These are phyloP conservation scores for Eupleurogrammus muticus DNA, from an alignment of 2,797 vertebrate species.

Conservation along the genomic window DNA sequence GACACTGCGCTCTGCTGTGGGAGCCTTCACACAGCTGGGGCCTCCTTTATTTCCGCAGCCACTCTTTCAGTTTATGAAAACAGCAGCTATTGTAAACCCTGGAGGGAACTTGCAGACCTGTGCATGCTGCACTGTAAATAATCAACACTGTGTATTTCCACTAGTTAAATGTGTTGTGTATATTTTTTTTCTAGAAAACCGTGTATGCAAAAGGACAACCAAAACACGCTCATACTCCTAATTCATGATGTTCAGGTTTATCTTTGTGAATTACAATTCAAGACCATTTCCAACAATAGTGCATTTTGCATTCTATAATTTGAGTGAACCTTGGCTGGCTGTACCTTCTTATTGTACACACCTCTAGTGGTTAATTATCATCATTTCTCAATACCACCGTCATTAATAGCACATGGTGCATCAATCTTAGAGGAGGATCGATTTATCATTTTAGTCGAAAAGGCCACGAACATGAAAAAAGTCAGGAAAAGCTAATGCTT, in stretches of 20 bases:
- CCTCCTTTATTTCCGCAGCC: constrained; percentile 47
- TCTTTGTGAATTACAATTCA: background rate
- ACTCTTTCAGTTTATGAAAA: constrained; percentile 57
- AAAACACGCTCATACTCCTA: background rate
- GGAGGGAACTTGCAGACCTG: constrained; percentile 17
- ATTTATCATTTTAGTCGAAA: constrained; percentile 22
- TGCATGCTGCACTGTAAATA: constrained; percentile 28
- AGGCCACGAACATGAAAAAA: constrained; percentile 24
- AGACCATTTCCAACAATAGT: background rate
- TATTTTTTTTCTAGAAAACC: background rate
- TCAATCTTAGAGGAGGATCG: constrained; percentile 7
- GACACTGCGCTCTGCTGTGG: constrained; percentile 51
- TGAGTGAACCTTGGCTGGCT: background rate
- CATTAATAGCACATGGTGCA: constrained; percentile 30
- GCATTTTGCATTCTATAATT: constrained; percentile 1
- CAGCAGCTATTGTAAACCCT: constrained; percentile 42
- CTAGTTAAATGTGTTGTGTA: background rate
- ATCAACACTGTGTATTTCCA: background rate
- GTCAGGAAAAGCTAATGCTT: constrained; percentile 21
- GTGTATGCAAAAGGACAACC: background rate
- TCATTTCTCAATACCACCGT: constrained; percentile 20
- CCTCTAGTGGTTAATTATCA: constrained; percentile 23
- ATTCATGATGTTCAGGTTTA: background rate
- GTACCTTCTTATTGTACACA: constrained; percentile 12
- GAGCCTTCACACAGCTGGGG: constrained; percentile 46